A percentile compares a stretch with the other conserved stretches of the same genome.
Evolutionary conservation across 2,113 vertebrate genomes (phyloP).

Genomic region (Gasterosteus aculeatus): DNA sequence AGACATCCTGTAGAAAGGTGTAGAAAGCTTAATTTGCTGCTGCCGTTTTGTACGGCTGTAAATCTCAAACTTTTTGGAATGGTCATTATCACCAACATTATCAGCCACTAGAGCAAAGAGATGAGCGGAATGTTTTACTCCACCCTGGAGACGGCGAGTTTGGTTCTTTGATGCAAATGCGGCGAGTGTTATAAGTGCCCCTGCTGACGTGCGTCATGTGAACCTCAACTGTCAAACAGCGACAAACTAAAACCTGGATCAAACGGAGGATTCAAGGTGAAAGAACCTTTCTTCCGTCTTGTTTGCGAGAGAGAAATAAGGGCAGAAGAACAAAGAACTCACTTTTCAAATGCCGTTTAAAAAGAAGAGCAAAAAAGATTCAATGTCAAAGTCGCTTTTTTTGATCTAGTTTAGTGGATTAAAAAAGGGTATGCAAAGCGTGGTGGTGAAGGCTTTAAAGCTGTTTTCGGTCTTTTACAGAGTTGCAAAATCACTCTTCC

Average conservation of each 20-base stretch:
- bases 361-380: conserved; percentile 10
- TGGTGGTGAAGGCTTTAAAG: neutral
- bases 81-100: conserved; percentile 43
- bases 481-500: too few relatives aligned
- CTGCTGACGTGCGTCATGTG: conserved; percentile 18
- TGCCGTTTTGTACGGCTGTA: conserved; percentile 37
- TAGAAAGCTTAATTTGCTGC: conserved; percentile 19
- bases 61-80: conserved; percentile 32
- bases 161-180: conserved; percentile 54
- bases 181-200: conserved; percentile 9
- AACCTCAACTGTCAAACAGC: conserved; percentile 37
- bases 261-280: conserved; percentile 59
- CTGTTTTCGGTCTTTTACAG: too few relatives aligned
- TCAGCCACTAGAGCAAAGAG: conserved; percentile 26
- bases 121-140: conserved; percentile 45
- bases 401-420: conserved; percentile 10
- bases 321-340: conserved; percentile 23
- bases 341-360: conserved; percentile 29
- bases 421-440: conserved; percentile 6
- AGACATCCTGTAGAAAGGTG: neutral
- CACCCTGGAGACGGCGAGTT: conserved; percentile 35
- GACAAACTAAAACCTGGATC: conserved; percentile 41
- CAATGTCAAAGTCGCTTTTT: conserved; percentile 30
- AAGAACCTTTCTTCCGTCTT: conserved; percentile 18
- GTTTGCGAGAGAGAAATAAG: conserved; percentile 29